Evolutionary conservation across 2,797 vertebrate genomes (phyloP), one percentile per base, ranked within the genome.

Genomic region (Spea hammondii): DNA sequence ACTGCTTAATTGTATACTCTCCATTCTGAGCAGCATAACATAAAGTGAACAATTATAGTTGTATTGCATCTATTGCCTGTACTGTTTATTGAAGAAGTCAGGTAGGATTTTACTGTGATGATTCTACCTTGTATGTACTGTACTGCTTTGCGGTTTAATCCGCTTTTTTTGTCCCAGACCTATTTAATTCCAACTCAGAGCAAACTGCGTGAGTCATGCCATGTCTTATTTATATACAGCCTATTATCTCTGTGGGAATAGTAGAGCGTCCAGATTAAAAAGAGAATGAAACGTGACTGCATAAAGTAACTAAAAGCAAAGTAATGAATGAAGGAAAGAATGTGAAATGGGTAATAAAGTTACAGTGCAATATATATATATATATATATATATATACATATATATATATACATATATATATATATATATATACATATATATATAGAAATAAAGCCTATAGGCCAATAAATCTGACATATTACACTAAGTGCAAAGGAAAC

Each of bases 121-220:
- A 67, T 54, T 78, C 49, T n/a, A 12, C 68, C 49, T 59, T 48
- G 5, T 12, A 12, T n/a, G 46, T 44, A 12, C 51, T 54, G 17
- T 44, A 32, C 13, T 67, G 51, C 54, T 72, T 13, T 49, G 4
- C 32, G 66, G 50, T 13, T 64, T 68, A 79, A 73, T 79, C 54
- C 65, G 67, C 64, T 79, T 79, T 67, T 54, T 59, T 44, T 32
- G 32, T 48, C 55, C 51, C 47, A 79, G 62, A 51, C 11, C 53
- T 66, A 73, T 79, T 65, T 69, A 68, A 68, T 66, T 79, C 45
- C 66, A 32, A 48, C 65, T 78, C 53, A 57, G 7, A 72, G 14
- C 51, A 66, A 72, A 72, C 14, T 51, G 6, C 14, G 57, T 78
- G 77, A 78, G 70, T 79, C 70, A 79, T 65, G 13, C 48, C 17